Evolutionary conservation across 2,113 vertebrate species (phyloP).

Genomic region (Rallus limicola): DNA sequence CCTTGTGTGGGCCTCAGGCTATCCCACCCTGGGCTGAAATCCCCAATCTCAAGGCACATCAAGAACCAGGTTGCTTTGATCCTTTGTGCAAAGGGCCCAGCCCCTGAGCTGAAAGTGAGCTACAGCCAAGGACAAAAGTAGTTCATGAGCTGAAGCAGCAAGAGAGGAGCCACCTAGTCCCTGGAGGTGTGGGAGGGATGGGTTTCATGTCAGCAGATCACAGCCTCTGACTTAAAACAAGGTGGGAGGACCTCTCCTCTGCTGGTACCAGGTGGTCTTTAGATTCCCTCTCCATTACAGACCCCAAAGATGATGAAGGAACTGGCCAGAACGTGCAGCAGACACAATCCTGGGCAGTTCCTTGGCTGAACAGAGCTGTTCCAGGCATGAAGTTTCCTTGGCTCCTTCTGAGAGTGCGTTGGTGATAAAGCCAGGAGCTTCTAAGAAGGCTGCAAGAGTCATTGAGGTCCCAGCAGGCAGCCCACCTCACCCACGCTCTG

Average conservation of each 20-base stretch:
- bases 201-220: not conserved
- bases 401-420: not conserved
- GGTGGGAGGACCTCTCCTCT: not conserved
- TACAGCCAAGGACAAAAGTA: not conserved
- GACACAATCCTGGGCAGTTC: not conserved
- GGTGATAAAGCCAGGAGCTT: not conserved
- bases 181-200: not conserved
- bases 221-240: not conserved
- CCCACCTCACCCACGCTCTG: not conserved
- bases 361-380: not conserved
- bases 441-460: not conserved
- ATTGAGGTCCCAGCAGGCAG: not conserved
- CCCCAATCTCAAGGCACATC: rapidly evolving
- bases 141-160: not conserved
- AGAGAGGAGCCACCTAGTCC: not conserved
- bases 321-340: not conserved
- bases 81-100: not conserved
- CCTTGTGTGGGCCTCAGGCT: not conserved
- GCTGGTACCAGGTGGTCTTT: not conserved
- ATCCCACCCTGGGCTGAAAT: rapidly evolving
- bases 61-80: not conserved
- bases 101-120: not conserved
- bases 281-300: not conserved
- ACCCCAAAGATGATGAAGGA: not conserved
- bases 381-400: not conserved